Base-by-base conservation (phyloP, 2,113 vertebrate species). In the Calonectris borealis region DNA sequence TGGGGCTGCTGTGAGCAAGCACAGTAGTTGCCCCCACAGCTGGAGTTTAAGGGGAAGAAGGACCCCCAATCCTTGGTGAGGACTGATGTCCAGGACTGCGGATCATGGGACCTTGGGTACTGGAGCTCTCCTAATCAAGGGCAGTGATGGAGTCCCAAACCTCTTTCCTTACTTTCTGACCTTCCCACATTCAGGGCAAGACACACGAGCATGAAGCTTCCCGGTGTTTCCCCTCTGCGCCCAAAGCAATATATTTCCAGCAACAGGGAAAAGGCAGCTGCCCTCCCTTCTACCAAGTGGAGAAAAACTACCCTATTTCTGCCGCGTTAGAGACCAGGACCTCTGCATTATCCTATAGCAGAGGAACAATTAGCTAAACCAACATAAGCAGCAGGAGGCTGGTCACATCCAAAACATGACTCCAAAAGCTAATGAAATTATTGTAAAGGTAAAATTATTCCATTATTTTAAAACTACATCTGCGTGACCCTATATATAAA, bases 1-100 rank as follows among this genome's bases (percentile, higher is more conserved):
- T 95, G 87, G 65, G 72, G 60, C 68, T 62, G 36, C 68, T 83
- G 25, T 21, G 36, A 21, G 17, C 7, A 2, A 49, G 10, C 11
- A 7, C 13, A 4, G 0, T 15, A 34, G 49, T 0, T 42, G 36
- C 48, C 38, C 24, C 9, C 2, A 1, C 19, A 70, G 42, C 3
- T 71, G 72, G 61, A 58, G 6, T 32, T 66, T 29, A n/a, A 31
- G 7, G 24, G 16, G 11, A 62, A 26, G 26, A 38, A 68, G 27
- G 14, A 60, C 1, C 3, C 46, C 9, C 1, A 12, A 0, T 31
- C 42, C 68, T 25, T 71, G 36, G 57, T 31, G 55, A 83, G 34
- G 51, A 55, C 2, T 61, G 5, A 1, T 7, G 17, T n/a, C 42
- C 81, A 52, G 46, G n/a, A 17, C 24, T 44, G 18, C 49, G 72